Base-by-base conservation (phyloP, 2,888 invertebrate genomes). In the Omphaloscelis lunosa region DNA sequence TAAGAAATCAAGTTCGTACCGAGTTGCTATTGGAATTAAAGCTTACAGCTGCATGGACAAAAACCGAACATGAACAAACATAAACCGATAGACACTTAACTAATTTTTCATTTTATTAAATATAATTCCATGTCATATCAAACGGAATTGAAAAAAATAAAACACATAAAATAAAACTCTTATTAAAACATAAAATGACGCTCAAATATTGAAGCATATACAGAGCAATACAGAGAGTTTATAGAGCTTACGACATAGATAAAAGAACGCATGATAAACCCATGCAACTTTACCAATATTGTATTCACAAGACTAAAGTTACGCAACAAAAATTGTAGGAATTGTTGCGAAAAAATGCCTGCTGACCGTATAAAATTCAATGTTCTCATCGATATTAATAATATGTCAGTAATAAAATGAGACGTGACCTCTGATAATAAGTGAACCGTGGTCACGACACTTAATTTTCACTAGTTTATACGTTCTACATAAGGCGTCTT, bases 381-480 rank as follows among this genome's bases (percentile, higher is more conserved):
- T 95, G 94, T 95, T 94, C 94, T 90, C 92, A 90, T 91, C 90
- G 92, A 94, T 95, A 95, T 94, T 94, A 95, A 93, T 95, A 95
- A 95, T 94, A 95, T 94, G 95, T 95, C 95, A 94, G 93, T 93
- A 95, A 96, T 96, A 95, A 95, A 96, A 94, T 95, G 91, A 93
- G 94, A 94, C 94, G 91, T 94, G 96, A 95, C 96, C 96, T 88
- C 75, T 89, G 96, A 96, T 96, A 96, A 90, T 88, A 90, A 89
- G 86, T 93, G 96, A 95, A 92, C 95, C 93, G 92, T 92, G 90
- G 91, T 90, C 91, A 91, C 92, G 92, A 95, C 95, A 96, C 95
- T 95, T 96, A 93, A 96, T 95, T 96, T 96, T 96, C 96, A 95
- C 94, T 94, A 95, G 93, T 95, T 93, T 94, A 95, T 94, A 90